A percentile compares a stretch with the other conserved stretches of the same genome.
These are phyloP conservation scores for Sebastes schlegelii DNA, from an alignment of 2,113 vertebrate genomes.

Conservation along the genomic window DNA sequence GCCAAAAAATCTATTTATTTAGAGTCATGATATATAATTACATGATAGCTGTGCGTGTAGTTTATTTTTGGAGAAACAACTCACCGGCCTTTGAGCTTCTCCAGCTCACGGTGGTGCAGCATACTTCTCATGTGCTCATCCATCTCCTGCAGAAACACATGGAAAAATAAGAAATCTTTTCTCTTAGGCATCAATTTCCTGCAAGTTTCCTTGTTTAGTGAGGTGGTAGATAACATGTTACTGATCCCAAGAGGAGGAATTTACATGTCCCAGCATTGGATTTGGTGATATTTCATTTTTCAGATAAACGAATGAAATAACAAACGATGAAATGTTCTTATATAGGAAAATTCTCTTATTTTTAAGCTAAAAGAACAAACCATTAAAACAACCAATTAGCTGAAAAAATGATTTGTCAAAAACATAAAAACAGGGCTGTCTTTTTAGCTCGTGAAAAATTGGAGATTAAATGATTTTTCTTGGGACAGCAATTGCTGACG, in stretches of 20 bases:
- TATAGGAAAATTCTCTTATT: not conserved
- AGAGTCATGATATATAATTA: not conserved
- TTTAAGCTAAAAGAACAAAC: not conserved
- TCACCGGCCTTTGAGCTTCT: conserved; percentile 97
- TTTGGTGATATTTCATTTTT: not conserved
- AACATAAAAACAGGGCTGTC: not conserved
- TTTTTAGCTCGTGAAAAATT: not conserved
- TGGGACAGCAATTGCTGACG: not conserved
- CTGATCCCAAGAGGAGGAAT: not conserved
- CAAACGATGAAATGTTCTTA: not conserved
- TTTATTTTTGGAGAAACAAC: conserved; percentile 39
- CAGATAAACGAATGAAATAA: not conserved
- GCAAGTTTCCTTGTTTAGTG: not conserved
- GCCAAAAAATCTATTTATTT: not conserved
- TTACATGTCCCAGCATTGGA: not conserved
- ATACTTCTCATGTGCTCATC: conserved; percentile 97
- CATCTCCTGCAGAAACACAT: conserved; percentile 89
- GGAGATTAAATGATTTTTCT: not conserved
- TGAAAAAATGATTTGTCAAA: not conserved
- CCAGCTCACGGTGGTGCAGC: conserved; percentile 98
- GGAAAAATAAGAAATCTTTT: not conserved
- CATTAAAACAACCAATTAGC: not conserved
- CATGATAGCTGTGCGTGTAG: not conserved
- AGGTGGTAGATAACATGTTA: not conserved
- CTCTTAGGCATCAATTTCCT: not conserved